Conservation (phyloP, 1,140 invertebrate species). For the Hermetia illucens region DNA sequence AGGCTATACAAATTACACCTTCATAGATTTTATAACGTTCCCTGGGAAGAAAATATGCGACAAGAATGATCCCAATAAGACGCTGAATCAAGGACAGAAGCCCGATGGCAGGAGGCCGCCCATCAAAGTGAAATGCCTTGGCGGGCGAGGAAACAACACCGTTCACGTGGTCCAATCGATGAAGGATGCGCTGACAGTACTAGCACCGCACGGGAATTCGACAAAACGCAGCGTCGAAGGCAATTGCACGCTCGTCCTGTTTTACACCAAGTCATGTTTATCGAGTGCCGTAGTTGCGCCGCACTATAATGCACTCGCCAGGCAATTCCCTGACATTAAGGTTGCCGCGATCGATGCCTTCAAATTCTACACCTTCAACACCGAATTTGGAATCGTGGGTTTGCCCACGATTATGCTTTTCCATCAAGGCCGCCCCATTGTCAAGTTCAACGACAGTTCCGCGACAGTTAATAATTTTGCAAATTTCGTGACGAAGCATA, state of each 20-base stretch:
- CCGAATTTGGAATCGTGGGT: constrained; percentile 86
- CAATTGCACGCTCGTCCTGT: constrained; percentile 71
- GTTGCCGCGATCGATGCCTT: constrained; percentile 83
- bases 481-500: constrained; percentile 67
- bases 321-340: constrained; percentile 63
- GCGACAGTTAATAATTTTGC: constrained; percentile 67
- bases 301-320: constrained; percentile 74
- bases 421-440: constrained; percentile 77
- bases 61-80: neutral
- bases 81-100: too few relatives aligned
- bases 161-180: constrained; percentile 18
- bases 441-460: constrained; percentile 74
- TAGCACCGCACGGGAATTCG: constrained; percentile 31
- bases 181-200: constrained; percentile 27
- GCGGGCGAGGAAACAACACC: constrained; percentile 8
- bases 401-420: constrained; percentile 85
- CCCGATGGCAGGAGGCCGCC: constrained; percentile 21
- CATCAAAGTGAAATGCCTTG: constrained; percentile 20
- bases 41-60: neutral
- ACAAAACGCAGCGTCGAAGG: constrained; percentile 37
- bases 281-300: constrained; percentile 82
- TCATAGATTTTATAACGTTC: neutral
- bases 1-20: neutral
- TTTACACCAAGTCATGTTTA: constrained; percentile 79
- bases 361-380: constrained; percentile 72